Base-by-base conservation (phyloP, 2,113 vertebrate genomes). In the Micromys minutus region DNA sequence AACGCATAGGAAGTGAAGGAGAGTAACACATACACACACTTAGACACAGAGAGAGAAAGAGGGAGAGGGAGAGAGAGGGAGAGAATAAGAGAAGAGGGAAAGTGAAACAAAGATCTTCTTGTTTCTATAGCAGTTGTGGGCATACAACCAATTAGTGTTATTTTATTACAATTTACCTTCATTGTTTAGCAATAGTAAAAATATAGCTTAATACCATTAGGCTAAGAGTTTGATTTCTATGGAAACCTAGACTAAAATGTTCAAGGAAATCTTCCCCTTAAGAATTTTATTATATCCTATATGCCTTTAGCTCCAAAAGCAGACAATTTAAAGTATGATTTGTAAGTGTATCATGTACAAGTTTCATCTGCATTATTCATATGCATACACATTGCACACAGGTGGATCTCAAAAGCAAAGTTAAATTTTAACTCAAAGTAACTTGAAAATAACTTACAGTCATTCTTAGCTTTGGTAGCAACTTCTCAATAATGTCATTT, bases 61-160 rank as follows among this genome's bases (percentile, higher is more conserved):
- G 12, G 12, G 22, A 67, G 26, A 10, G 13, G 36, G 15, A 3
- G 2, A 69, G 1, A 7, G 34, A 69, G 36, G 31, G 5, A 65
- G 1, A 16, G 34, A 71, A n/a, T 3, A 16, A n/a, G 0, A 71
- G 1, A 29, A 63, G 10, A 9, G 9, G 31, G 1, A 12, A 5
- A 13, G 31, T n/a, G 3, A 11, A 29, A 12, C 1, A 63, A 11
- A 61, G 2, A 11, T 63, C 26, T 63, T 31, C 29, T 65, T 29
- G 9, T 10, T 26, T 63, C 9, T 29, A 63, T n/a, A 29, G 7
- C 69, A n/a, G 67, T 15, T n/a, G 36, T n/a, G 34, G 19, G 36
- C 16, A 71, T 19, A n/a, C 19, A 7, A n/a, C 16, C 36, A 71
- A n/a, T n/a, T 71, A 71, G 19, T n/a, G 16, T 19, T 16, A 71